phyloP scores from a whole-genome alignment of 1,140 invertebrate species.

The Tyrophagus putrescentiae region DNA sequence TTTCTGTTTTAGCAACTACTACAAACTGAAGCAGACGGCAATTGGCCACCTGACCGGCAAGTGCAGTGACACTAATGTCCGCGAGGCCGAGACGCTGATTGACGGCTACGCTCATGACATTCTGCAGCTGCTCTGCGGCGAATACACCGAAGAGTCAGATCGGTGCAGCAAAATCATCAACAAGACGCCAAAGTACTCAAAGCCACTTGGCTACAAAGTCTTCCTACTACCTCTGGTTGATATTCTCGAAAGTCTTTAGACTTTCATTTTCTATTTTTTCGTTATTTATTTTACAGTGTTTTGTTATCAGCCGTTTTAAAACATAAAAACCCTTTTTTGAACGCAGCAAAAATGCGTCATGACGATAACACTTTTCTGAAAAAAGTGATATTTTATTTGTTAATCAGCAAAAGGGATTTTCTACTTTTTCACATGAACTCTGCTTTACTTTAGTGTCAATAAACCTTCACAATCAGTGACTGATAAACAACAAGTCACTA shows the following conservation, averaged over 20 bases:
- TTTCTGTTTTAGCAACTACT: not conserved
- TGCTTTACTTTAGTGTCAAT: no score
- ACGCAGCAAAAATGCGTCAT: no score
- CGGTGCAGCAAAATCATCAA: not conserved
- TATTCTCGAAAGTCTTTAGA: not conserved
- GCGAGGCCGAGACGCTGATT: slow-evolving; percentile 21
- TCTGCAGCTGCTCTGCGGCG: slow-evolving; percentile 5
- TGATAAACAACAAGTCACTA: no score
- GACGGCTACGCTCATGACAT: not conserved
- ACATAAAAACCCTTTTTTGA: no score
- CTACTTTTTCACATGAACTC: no score
- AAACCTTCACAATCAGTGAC: no score
- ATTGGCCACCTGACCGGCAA: not conserved
- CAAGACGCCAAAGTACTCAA: not conserved
- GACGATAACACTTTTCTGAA: no score
- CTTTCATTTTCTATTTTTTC: no score
- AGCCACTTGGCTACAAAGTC: not conserved
- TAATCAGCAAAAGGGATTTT: no score
- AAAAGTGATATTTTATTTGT: no score
- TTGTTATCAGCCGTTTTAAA: no score
- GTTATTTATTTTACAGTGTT: no score
- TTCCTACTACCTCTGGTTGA: slow-evolving; percentile 3
- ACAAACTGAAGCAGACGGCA: not conserved
- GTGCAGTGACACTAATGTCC: not conserved
- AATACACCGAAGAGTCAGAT: slow-evolving; percentile 9